Percentiles rank a stretch among this genome's conserved stretches.
Conservation (phyloP, 2,113 vertebrate genomes). For the Emydura subglobosa region DNA sequence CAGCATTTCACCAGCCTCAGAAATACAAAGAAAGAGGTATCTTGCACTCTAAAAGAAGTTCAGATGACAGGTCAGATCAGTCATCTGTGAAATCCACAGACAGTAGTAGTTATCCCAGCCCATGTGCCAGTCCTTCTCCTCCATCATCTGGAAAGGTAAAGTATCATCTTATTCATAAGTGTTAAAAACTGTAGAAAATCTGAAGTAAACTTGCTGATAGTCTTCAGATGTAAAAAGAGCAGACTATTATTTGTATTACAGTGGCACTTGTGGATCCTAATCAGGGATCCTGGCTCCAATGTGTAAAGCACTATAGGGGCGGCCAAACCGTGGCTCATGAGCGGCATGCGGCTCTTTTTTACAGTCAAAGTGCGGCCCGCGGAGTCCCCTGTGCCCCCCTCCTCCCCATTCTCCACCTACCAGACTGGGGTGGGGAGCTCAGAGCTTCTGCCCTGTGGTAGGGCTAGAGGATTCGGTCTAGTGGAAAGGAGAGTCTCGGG, state of each 20-base stretch:
- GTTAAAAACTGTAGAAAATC: neutral
- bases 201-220: neutral
- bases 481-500: too few species aligned
- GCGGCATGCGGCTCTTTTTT: too few species aligned
- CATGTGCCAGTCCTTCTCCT: slow-evolving; percentile 80
- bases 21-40: slow-evolving; percentile 76
- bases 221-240: neutral
- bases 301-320: too few species aligned
- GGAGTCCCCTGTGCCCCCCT: too few species aligned
- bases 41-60: slow-evolving; percentile 67
- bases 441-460: too few species aligned
- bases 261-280: neutral
- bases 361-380: neutral
- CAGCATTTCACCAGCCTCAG: slow-evolving; percentile 71
- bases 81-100: slow-evolving; percentile 80
- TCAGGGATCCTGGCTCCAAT: neutral
- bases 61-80: slow-evolving; percentile 78
- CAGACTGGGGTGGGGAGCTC: too few species aligned
- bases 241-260: neutral
- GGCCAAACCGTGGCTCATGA: too few species aligned
- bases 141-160: slow-evolving; percentile 84
- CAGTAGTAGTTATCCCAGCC: slow-evolving; percentile 76
- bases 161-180: neutral
- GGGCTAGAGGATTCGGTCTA: too few species aligned
- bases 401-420: too few species aligned